Conservation (phyloP, 2,113 vertebrate species). For the Bostrychus sinensis region DNA sequence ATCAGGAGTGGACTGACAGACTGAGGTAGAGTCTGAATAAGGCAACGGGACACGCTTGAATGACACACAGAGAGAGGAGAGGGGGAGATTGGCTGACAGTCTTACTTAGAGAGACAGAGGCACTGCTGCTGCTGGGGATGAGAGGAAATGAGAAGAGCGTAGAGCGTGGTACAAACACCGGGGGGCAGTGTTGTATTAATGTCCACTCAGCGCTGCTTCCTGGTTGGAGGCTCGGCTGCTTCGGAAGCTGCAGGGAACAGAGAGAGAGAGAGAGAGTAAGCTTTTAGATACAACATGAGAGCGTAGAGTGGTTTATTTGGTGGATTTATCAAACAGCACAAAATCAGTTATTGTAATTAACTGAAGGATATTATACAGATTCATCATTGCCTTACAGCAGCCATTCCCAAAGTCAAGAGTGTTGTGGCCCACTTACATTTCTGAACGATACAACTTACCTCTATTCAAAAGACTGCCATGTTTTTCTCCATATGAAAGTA, state of each 20-base stretch:
- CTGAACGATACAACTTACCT: too few relatives aligned
- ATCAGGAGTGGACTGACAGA: conserved; percentile 53
- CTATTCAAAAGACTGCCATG: too few relatives aligned
- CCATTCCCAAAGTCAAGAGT: too few relatives aligned
- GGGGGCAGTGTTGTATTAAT: conserved; percentile 62
- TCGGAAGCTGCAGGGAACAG: neutral
- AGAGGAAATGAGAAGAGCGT: conserved; percentile 1
- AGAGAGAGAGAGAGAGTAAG: neutral
- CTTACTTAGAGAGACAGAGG: conserved; percentile 58
- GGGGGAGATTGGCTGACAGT: conserved; percentile 59
- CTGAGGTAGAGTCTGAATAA: conserved; percentile 48
- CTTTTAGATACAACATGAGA: too few relatives aligned
- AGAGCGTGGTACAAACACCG: conserved; percentile 10
- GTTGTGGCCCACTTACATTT: too few relatives aligned
- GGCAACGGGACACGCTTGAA: conserved; percentile 56
- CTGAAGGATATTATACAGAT: too few relatives aligned
- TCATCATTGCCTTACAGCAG: too few relatives aligned
- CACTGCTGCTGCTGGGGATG: neutral
- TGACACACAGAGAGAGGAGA: conserved; percentile 52
- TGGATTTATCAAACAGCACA: too few relatives aligned
- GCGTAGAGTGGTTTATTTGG: too few relatives aligned
- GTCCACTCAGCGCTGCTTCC: neutral
- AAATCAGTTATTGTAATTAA: too few relatives aligned
- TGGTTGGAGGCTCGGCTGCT: neutral
- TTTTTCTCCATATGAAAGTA: too few relatives aligned